Percentiles rank a stretch among this genome's conserved stretches.
These are phyloP conservation scores for Amphipoea oculea DNA, from an alignment of 2,888 invertebrate species.

Conservation along the genomic window DNA sequence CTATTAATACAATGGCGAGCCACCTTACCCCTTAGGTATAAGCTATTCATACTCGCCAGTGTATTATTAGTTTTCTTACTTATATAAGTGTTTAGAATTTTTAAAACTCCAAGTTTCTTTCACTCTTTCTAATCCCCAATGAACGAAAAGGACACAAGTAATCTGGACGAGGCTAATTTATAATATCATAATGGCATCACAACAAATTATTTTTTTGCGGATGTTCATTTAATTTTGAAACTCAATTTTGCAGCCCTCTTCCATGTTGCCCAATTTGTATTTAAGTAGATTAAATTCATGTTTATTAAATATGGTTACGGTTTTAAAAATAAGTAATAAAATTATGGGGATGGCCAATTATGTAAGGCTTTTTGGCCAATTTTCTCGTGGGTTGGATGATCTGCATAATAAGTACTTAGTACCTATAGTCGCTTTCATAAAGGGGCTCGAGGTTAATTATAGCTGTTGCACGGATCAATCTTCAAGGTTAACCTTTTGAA, in stretches of 20 bases:
- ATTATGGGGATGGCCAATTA: not conserved
- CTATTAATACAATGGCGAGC: too few relatives aligned
- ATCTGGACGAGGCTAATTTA: not conserved
- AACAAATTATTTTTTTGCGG: not conserved
- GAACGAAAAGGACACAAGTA: not conserved
- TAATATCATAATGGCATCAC: not conserved
- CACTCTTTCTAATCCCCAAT: not conserved
- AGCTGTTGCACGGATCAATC: too few relatives aligned
- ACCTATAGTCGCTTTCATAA: too few relatives aligned
- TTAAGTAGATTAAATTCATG: slow-evolving; percentile 19
- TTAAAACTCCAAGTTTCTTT: not conserved
- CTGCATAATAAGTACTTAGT: not conserved
- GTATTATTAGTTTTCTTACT: not conserved
- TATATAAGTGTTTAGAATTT: not conserved
- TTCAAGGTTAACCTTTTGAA: too few relatives aligned
- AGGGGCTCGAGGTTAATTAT: too few relatives aligned
- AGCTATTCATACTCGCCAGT: not conserved
- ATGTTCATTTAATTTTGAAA: slow-evolving; percentile 21
- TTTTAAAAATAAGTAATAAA: slow-evolving; percentile 8
- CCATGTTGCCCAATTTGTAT: slow-evolving; percentile 20
- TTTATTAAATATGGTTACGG: slow-evolving; percentile 5
- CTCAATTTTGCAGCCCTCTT: slow-evolving; percentile 11
- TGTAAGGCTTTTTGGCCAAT: not conserved
- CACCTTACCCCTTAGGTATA: not conserved
- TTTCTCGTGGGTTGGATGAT: not conserved